These are phyloP conservation scores for Andrena cerasifolii DNA, from an alignment of 1,140 invertebrate species.

Conservation along the genomic window DNA sequence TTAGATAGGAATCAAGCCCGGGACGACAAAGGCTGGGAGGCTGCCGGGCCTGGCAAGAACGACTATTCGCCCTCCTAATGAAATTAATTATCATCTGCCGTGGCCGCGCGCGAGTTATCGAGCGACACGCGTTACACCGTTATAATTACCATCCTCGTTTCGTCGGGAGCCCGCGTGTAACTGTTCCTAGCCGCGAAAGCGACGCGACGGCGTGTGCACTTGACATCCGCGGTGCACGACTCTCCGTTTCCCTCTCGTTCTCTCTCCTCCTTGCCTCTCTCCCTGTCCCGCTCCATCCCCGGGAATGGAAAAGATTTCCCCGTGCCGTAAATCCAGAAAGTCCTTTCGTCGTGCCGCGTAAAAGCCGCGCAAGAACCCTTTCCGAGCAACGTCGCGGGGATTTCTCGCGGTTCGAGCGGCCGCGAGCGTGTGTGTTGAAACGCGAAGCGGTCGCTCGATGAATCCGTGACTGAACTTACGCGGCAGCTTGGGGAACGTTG, in stretches of 20 bases:
- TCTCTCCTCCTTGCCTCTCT: too few relatives aligned
- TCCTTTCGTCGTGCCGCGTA: slow-evolving; percentile 11
- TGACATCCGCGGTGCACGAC: slow-evolving; percentile 7
- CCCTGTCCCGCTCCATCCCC: too few relatives aligned
- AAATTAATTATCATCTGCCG: slow-evolving; percentile 62
- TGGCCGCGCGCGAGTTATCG: slow-evolving; percentile 6
- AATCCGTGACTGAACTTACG: slow-evolving; percentile 8
- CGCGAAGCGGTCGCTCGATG: not conserved
- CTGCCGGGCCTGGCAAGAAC: slow-evolving; percentile 17
- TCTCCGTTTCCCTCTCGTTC: not conserved
- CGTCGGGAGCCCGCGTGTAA: slow-evolving; percentile 5
- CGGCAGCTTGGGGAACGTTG: slow-evolving; percentile 25
- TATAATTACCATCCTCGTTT: slow-evolving; percentile 34
- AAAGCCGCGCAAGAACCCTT: slow-evolving; percentile 37
- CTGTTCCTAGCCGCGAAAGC: slow-evolving; percentile 6
- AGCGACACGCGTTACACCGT: slow-evolving; percentile 31
- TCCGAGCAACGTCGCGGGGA: not conserved
- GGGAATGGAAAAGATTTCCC: not conserved
- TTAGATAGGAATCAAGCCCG: slow-evolving; percentile 32
- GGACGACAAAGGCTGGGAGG: slow-evolving; percentile 20
- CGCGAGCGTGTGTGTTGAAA: not conserved
- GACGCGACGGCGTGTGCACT: slow-evolving; percentile 14
- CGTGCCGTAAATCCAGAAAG: slow-evolving; percentile 10
- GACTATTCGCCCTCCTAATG: slow-evolving; percentile 42
- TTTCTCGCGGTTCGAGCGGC: not conserved